A percentile compares a stretch with the other conserved stretches of the same genome.
Evolutionary conservation across 2,888 invertebrate species (phyloP).

Genomic region (Liposcelis brunnea): DNA sequence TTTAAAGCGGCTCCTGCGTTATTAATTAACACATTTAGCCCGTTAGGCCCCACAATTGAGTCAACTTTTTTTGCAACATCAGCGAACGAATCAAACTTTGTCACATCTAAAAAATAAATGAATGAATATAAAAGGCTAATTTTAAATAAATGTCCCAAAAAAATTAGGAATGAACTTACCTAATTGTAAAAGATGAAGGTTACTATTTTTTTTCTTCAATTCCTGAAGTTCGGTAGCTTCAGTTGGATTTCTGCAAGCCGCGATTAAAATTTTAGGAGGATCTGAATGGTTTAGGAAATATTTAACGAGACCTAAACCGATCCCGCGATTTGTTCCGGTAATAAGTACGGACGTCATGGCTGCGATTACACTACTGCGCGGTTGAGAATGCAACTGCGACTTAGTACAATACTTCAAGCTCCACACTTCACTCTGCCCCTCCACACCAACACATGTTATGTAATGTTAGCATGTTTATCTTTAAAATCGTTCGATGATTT

Average conservation of each 20-base stretch:
- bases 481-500: too few relatives aligned
- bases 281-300: not conserved
- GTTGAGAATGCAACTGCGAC: too few relatives aligned
- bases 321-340: conserved; percentile 1
- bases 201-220: not conserved
- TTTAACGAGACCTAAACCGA: not conserved
- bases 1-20: not conserved
- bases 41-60: not conserved
- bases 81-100: not conserved
- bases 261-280: conserved; percentile 2
- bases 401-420: too few relatives aligned
- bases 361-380: too few relatives aligned
- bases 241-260: not conserved
- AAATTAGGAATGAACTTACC: not conserved
- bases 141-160: too few relatives aligned
- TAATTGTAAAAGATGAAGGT: not conserved
- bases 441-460: too few relatives aligned
- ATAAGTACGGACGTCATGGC: conserved; percentile 4
- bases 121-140: too few relatives aligned
- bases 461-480: too few relatives aligned
- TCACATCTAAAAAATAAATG: not conserved
- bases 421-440: too few relatives aligned
- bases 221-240: not conserved
- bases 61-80: not conserved
- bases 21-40: not conserved